Base-by-base conservation (phyloP, 2,888 invertebrate genomes). In the Sesamia inferens region DNA sequence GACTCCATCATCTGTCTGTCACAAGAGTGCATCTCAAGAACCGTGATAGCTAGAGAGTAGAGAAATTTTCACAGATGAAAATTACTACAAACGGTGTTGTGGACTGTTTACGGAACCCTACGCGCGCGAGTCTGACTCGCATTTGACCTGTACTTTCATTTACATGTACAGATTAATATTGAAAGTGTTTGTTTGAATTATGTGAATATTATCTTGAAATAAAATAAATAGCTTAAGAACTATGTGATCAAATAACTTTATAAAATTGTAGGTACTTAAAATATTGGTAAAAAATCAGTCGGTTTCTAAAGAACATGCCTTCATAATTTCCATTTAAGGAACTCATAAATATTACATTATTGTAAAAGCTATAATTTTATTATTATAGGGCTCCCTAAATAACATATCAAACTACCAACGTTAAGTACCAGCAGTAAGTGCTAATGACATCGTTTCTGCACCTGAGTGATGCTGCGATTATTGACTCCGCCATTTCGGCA, bases 391-490 rank as follows among this genome's bases (percentile, higher is more conserved):
- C 44, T 22, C 19, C n/a, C 64, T 16, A 59, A 63, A 69, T 39
- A 64, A 16, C 14, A 39, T 51, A 11, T 58, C 8, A 39, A 55
- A 1, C 31, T 16, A 5, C 39, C 44, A 51, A 64, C 16, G 16
- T 58, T 61, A 61, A 68, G 64, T 64, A 61, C 55, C 54, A 13
- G 4, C 24, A 24, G 42, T 16, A 31, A 16, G 61, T 48, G 16
- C 47, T 70, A 82, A 77, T 82, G 84, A 84, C 68, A 72, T 79
- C 82, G 78, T 72, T 61, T 44, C 19, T 14, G 59, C 54, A 57
- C 70, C 57, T 58, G 48, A 74, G 22, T 67, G 64, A 65, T 55
- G 59, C 59, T n/a, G 13, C 54, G 85, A 71, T 72, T 74, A 72
- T 76, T 82, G 85, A 81, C 74, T 59, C 63, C 19, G 31, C 58